Percentiles rank a stretch among this genome's conserved stretches.
phyloP scores from a whole-genome alignment of 2,797 vertebrate genomes.

The Darevskia mixta region DNA sequence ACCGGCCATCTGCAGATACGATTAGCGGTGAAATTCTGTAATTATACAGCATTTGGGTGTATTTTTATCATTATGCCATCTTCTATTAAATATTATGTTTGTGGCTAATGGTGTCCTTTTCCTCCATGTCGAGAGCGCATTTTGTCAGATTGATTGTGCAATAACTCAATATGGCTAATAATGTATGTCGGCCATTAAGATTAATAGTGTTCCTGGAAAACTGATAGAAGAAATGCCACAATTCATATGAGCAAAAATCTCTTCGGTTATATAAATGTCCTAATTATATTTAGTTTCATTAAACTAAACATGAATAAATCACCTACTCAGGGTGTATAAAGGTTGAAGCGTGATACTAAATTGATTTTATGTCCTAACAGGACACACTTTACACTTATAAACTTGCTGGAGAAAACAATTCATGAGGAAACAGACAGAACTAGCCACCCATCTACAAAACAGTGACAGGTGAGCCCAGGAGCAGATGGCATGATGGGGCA shows the following conservation, averaged over 20 bases:
- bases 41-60: constrained; percentile 44
- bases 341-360: constrained; percentile 46
- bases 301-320: constrained; percentile 56
- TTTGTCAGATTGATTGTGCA: constrained; percentile 66
- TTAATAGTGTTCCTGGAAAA: constrained; percentile 50
- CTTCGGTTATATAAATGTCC: constrained; percentile 48
- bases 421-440: neutral
- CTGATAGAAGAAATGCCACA: constrained; percentile 48
- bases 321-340: constrained; percentile 15
- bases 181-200: constrained; percentile 53
- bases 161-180: constrained; percentile 58
- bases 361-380: constrained; percentile 32
- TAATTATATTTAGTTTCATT: constrained; percentile 62
- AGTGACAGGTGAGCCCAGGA: neutral
- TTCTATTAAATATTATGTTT: constrained; percentile 63
- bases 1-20: constrained; percentile 50
- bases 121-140: constrained; percentile 31
- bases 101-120: constrained; percentile 61
- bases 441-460: constrained; percentile 1
- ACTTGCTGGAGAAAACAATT: neutral
- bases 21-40: constrained; percentile 54
- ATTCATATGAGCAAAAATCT: constrained; percentile 51
- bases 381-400: neutral
- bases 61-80: constrained; percentile 53
- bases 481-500: too few relatives aligned